These are phyloP conservation scores for Leptopilina boulardi DNA, from an alignment of 1,140 invertebrate genomes.

Conservation along the genomic window DNA sequence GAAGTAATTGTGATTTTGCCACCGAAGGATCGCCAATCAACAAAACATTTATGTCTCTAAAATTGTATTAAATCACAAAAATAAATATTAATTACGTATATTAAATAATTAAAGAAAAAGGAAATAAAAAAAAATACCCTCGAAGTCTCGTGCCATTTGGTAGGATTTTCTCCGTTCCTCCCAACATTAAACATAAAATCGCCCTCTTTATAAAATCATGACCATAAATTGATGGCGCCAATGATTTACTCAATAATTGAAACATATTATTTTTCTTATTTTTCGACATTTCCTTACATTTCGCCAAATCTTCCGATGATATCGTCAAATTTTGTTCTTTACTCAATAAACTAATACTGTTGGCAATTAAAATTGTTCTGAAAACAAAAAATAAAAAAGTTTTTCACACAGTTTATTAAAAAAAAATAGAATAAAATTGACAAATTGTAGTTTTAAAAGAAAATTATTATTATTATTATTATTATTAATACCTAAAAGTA, in stretches of 20 bases:
- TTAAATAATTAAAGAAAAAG: constrained; percentile 28
- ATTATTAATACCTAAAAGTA: constrained; percentile 86
- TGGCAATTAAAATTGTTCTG: constrained; percentile 95
- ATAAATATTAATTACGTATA: constrained; percentile 1
- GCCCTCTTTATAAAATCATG: constrained; percentile 98
- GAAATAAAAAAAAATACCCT: constrained; percentile 80
- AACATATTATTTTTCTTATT: constrained; percentile 88
- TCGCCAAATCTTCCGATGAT: constrained; percentile 90
- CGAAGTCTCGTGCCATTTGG: constrained; percentile 97
- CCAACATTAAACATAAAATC: constrained; percentile 95
- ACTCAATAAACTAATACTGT: constrained; percentile 92
- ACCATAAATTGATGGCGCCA: constrained; percentile 99
- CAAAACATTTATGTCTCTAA: constrained; percentile 96
- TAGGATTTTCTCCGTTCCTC: constrained; percentile 96
- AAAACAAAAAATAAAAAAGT: constrained; percentile 61
- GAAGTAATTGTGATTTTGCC: constrained; percentile 97
- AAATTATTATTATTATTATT: background rate
- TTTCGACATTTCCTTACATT: constrained; percentile 92
- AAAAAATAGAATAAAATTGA: background rate
- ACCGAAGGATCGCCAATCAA: constrained; percentile 99
- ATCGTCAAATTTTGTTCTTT: constrained; percentile 93
- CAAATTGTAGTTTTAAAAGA: background rate
- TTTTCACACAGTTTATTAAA: background rate
- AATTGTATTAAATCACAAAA: constrained; percentile 45
- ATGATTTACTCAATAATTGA: constrained; percentile 91